These are phyloP conservation scores for Halcyon badia DNA, from an alignment of 2,797 vertebrate genomes.

Conservation along the genomic window DNA sequence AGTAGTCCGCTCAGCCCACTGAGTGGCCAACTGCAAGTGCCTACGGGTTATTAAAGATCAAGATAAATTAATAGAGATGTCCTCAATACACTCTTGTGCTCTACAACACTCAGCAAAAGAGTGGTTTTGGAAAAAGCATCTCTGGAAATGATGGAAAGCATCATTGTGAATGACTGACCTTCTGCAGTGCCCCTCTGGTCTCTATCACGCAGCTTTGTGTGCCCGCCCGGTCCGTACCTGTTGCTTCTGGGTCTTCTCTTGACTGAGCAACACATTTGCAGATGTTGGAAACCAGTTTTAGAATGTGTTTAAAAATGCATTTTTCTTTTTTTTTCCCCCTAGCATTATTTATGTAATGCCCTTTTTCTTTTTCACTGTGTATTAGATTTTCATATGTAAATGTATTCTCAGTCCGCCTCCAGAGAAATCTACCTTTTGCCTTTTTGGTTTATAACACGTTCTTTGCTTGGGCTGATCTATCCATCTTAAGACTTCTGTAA, in stretches of 20 bases:
- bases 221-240: background rate
- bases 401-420: background rate
- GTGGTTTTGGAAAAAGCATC: too few relatives aligned
- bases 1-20: background rate
- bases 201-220: background rate
- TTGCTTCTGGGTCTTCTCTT: background rate
- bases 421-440: slow-evolving; percentile 46
- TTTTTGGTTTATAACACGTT: background rate
- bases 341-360: slow-evolving; percentile 26
- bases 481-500: background rate
- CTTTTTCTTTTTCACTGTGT: slow-evolving; percentile 21
- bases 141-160: too few relatives aligned
- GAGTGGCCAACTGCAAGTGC: background rate
- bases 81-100: background rate
- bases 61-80: background rate
- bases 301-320: slow-evolving; percentile 10
- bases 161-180: background rate
- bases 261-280: background rate
- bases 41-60: background rate
- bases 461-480: slow-evolving; percentile 1
- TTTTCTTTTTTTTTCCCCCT: slow-evolving; percentile 38
- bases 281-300: background rate
- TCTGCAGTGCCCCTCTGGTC: background rate
- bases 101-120: too few relatives aligned
- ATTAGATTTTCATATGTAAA: slow-evolving; percentile 54